Base-by-base conservation (phyloP, 1,140 invertebrate genomes). In the Drosophila murphyi region DNA sequence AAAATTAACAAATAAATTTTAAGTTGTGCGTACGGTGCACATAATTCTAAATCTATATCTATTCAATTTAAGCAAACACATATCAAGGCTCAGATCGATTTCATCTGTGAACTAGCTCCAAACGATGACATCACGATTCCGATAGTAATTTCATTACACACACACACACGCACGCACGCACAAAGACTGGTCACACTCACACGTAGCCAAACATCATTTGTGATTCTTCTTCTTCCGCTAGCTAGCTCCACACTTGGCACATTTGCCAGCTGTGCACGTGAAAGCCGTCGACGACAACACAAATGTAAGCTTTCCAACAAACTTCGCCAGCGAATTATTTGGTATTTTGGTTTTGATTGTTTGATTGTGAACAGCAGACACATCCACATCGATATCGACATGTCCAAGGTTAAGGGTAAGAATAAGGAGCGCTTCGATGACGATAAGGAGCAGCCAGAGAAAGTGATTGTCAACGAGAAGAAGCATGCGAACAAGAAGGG, bases 341-440 rank as follows among this genome's bases (percentile, higher is more conserved):
- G 29, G 31, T 51, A 20, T 39, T 41, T 20, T 45, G 20, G 20
- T 20, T 20, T 20, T 20, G 20, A 20, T 20, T n/a, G 7, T 10
- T 62, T 37, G 3, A 20, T 52, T 52, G 1, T 12, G 1, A 20
- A 32, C 35, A 41, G 32, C 34, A 67, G 43, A 7, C 8, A 20
- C 57, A 2, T n/a, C 34, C 5, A 5, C 35, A 50, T 35, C 59
- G 52, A 63, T 1, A 20, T 20, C 20, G 20, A 43, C 20, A 92
- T 92, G 92, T 92, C 91, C 20, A 95, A 95, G 90, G 95, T 94
- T 89, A 94, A 93, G 76, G 93, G 94, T 41, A 94, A 93, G 71
- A 95, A 95, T 80, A 95, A 95, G 82, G 94, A 94, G 64, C 93
- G 94, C 78, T 94, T 94, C 73, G 89, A 94, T 75, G 94, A 95